Percentiles rank a stretch among this genome's conserved stretches.
Conservation (phyloP, 2,113 vertebrate genomes). For the Gallinago media region DNA sequence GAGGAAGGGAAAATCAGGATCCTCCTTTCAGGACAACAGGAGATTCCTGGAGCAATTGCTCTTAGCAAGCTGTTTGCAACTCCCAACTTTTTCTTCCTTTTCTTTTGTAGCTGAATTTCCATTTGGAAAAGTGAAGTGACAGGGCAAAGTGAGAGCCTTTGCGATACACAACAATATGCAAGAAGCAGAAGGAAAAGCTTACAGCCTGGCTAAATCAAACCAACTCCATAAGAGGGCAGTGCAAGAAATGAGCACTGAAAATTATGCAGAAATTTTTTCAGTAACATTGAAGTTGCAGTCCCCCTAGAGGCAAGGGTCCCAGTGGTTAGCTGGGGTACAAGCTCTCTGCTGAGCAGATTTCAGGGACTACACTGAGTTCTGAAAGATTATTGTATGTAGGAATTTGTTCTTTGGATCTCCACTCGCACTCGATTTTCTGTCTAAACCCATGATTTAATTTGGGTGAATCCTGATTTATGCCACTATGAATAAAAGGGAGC, state of each 20-base stretch:
- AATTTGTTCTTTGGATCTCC: neutral
- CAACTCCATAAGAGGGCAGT: neutral
- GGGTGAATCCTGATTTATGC: slow-evolving; percentile 18
- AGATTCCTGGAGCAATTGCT: neutral
- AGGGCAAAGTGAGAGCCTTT: neutral
- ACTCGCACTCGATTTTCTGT: neutral
- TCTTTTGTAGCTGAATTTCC: neutral
- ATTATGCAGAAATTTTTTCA: neutral
- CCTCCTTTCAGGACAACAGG: neutral
- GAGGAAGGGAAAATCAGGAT: neutral
- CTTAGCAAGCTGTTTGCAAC: neutral
- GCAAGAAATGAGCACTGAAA: neutral
- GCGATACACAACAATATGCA: neutral
- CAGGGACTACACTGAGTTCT: neutral
- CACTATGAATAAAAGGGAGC: neutral
- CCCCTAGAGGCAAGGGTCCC: neutral
- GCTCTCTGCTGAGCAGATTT: neutral
- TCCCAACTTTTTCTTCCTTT: neutral
- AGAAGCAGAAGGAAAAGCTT: neutral
- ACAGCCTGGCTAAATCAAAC: neutral
- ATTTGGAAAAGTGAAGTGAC: neutral
- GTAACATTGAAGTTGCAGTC: neutral
- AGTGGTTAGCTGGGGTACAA: neutral
- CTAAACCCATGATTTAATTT: neutral
- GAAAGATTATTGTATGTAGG: neutral